Conservation (phyloP, 2,888 invertebrate genomes). For the Cephus rjabovi region DNA sequence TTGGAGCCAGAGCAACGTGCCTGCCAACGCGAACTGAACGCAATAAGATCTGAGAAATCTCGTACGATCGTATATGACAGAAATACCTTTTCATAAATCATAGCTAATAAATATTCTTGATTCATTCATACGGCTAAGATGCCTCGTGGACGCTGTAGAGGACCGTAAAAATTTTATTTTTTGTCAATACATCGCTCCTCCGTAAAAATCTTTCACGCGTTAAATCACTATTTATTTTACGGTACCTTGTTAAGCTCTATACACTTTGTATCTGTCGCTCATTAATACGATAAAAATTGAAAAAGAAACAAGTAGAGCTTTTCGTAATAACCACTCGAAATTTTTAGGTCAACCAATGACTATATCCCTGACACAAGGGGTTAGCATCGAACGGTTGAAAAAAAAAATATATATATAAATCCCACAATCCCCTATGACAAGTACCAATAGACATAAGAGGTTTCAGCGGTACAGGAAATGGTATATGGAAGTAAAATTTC, state of each 20-base stretch:
- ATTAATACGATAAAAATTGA: not conserved
- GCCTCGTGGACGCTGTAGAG: not conserved
- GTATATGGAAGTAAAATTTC: not conserved
- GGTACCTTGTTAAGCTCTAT: not conserved
- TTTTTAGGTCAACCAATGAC: not conserved
- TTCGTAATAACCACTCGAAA: not conserved
- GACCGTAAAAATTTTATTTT: not conserved
- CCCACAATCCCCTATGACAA: not conserved
- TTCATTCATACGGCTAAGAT: not conserved
- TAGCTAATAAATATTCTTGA: not conserved
- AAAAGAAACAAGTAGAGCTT: not conserved
- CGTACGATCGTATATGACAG: not conserved
- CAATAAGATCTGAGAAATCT: not conserved
- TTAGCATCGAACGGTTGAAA: not conserved
- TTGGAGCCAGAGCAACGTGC: not conserved
- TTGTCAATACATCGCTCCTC: not conserved
- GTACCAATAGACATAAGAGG: not conserved
- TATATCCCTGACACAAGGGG: not conserved
- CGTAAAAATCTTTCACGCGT: not conserved
- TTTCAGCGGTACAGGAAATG: not conserved
- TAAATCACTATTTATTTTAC: not conserved
- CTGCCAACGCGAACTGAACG: not conserved
- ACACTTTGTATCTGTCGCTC: not conserved
- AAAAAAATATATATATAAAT: not conserved
- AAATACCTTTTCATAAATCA: not conserved